A percentile compares a stretch with the other conserved stretches of the same genome.
Conservation (phyloP, 2,888 invertebrate genomes). For the Pterobdella sp. region DNA sequence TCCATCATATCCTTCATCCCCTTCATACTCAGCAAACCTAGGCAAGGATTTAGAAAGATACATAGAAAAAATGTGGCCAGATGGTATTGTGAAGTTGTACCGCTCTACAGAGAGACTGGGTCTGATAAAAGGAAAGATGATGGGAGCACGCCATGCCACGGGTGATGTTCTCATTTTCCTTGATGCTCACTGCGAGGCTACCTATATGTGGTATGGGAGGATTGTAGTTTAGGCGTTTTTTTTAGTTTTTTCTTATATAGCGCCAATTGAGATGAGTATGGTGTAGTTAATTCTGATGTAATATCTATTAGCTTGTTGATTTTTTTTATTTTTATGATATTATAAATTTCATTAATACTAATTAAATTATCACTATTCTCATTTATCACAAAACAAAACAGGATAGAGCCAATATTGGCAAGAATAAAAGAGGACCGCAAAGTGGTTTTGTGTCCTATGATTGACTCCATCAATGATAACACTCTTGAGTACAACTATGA, state of each 20-base stretch:
- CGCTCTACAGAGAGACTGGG: conserved; percentile 71
- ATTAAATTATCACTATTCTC: neutral
- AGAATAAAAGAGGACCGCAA: conserved; percentile 71
- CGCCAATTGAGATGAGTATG: neutral
- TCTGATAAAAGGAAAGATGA: conserved; percentile 77
- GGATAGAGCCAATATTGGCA: conserved; percentile 77
- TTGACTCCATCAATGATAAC: conserved; percentile 80
- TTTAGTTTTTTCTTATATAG: neutral
- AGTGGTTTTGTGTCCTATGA: conserved; percentile 82
- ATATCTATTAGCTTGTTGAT: neutral
- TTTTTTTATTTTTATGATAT: too few relatives aligned
- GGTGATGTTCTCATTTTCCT: conserved; percentile 51
- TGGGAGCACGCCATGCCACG: conserved; percentile 57
- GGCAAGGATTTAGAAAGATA: conserved; percentile 55
- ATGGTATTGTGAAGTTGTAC: conserved; percentile 62
- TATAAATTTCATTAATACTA: neutral
- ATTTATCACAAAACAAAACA: conserved; percentile 35
- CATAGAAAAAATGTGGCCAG: conserved; percentile 55
- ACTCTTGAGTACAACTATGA: conserved; percentile 55
- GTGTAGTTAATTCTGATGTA: neutral
- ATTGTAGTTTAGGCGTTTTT: neutral
- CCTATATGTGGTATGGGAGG: conserved; percentile 23
- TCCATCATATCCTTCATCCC: too few relatives aligned
- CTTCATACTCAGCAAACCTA: conserved; percentile 41
- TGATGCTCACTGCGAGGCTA: conserved; percentile 51